Base-by-base conservation (phyloP, 2,797 vertebrate species). In the Anableps anableps region DNA sequence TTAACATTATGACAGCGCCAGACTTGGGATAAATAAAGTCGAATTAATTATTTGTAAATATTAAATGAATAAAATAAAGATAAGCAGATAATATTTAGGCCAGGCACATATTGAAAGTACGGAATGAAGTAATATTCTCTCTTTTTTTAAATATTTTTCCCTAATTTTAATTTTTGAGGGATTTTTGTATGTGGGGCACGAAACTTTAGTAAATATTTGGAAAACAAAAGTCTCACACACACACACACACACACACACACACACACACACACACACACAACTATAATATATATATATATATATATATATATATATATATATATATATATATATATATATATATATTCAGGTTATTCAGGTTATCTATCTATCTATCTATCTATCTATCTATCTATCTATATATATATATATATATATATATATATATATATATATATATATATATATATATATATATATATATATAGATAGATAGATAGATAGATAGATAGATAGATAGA, bases 1-100 rank as follows among this genome's bases (percentile, higher is more conserved):
- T 99, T 99, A 99, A 99, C 97, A 97, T 97, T 97, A 96, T 97
- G 98, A 97, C 98, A 98, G 97, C 96, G 97, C 96, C 96, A 97
- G 97, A 98, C 98, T 98, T 95, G 97, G 97, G 97, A 97, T 97
- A 99, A 99, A 98, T 98, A 98, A 98, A 98, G 97, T 97, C 94
- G 96, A 98, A 98, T 98, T 98, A 97, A 98, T 98, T 98, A 96
- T 96, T 96, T 97, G 96, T 82, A 80, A 88, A 89, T 26, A 36
- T 19, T 66, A 36, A 41, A 68, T 21, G 36, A 23, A 23, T 41
- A 26, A 41, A 68, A 78, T 80, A 89, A 86, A 97, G 97, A 98
- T 97, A 96, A 96, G 96, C 94, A 96, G 96, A 96, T 95, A 95
- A 95, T 95, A 94, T 94, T 91, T 86, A 82, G 81, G 83, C 73